Percentiles rank a stretch among this genome's conserved stretches.
phyloP scores from a whole-genome alignment of 2,113 vertebrate genomes.

The Hippolais icterina region DNA sequence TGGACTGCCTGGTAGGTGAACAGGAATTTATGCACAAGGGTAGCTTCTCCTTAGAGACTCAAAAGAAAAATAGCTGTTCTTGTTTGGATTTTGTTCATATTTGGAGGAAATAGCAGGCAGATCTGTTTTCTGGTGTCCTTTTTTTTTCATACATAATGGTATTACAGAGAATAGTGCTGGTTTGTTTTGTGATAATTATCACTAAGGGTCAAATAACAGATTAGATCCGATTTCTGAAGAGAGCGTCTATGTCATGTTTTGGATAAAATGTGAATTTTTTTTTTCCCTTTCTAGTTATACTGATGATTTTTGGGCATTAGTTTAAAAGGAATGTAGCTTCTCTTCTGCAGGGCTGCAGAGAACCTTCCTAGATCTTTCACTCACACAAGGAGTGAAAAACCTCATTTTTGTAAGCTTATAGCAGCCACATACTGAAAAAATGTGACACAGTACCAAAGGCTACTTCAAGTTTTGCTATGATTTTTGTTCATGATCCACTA shows the following conservation, averaged over 20 bases:
- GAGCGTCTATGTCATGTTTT: rapidly evolving
- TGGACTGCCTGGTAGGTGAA: slow-evolving; percentile 82
- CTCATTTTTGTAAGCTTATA: background rate
- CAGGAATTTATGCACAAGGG: background rate
- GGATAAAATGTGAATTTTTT: background rate
- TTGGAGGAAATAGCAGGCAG: slow-evolving; percentile 36
- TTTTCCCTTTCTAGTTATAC: background rate
- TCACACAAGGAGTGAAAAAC: background rate
- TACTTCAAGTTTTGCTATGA: background rate
- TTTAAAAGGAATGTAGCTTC: background rate
- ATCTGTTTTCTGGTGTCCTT: slow-evolving; percentile 35
- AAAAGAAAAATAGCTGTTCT: slow-evolving; percentile 35
- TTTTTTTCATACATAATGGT: background rate
- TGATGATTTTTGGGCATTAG: background rate
- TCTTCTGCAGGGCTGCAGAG: background rate
- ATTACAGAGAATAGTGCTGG: background rate
- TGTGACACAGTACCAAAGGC: background rate
- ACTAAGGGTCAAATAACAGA: background rate
- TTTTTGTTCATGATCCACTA: background rate
- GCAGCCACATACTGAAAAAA: background rate
- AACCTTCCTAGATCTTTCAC: background rate
- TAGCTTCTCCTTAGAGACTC: slow-evolving; percentile 47
- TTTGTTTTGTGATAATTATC: background rate
- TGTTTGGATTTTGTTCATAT: slow-evolving; percentile 43
- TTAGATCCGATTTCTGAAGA: background rate